phyloP scores from a whole-genome alignment of 2,888 invertebrate genomes.

The Meganola albula region DNA sequence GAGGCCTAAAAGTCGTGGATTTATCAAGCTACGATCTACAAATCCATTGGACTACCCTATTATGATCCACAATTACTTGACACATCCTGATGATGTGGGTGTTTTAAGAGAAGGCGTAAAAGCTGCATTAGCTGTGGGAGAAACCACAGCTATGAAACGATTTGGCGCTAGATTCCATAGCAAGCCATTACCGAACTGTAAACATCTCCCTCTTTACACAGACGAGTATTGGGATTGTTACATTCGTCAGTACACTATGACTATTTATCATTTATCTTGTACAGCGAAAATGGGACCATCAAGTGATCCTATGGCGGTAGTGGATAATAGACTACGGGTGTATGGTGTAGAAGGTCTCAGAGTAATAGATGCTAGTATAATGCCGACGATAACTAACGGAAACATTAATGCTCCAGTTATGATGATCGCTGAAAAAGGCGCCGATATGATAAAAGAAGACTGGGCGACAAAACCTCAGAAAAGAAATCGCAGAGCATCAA shows the following conservation, averaged over 20 bases:
- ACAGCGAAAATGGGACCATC: constrained; percentile 91
- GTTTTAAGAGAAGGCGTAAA: constrained; percentile 92
- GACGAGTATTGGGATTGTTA: constrained; percentile 93
- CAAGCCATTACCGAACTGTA: constrained; percentile 88
- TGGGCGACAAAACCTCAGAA: constrained; percentile 72
- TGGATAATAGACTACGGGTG: constrained; percentile 86
- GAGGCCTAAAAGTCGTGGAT: constrained; percentile 91
- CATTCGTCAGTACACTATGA: constrained; percentile 90
- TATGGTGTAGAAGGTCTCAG: constrained; percentile 87
- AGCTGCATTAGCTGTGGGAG: constrained; percentile 87
- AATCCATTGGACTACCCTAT: constrained; percentile 89
- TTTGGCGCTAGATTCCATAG: constrained; percentile 88
- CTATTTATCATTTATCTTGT: constrained; percentile 91
- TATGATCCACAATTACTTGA: constrained; percentile 94
- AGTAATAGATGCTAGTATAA: constrained; percentile 92
- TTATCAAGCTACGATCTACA: constrained; percentile 82
- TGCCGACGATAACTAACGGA: constrained; percentile 91
- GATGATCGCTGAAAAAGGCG: constrained; percentile 92
- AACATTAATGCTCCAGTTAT: constrained; percentile 92
- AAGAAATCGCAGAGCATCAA: constrained; percentile 40
- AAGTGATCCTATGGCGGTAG: constrained; percentile 87
- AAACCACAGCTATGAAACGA: constrained; percentile 86
- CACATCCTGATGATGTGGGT: constrained; percentile 89
- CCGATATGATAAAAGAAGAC: constrained; percentile 86
- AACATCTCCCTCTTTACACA: constrained; percentile 84